A percentile compares a stretch with the other conserved stretches of the same genome.
These are phyloP conservation scores for Magallana gigas DNA, from an alignment of 1,140 invertebrate genomes.

Conservation along the genomic window DNA sequence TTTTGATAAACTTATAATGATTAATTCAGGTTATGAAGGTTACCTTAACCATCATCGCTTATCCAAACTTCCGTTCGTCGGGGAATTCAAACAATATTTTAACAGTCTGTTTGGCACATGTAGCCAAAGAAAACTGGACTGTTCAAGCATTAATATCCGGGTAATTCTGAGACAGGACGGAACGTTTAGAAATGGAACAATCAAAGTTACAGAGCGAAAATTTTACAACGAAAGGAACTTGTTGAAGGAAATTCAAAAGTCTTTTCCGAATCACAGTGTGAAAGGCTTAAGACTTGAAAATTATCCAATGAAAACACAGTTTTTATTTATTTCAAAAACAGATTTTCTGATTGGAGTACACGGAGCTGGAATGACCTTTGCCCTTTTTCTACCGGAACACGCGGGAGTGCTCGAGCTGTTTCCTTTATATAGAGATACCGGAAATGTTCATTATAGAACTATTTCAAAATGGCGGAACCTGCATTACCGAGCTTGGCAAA, in stretches of 20 bases:
- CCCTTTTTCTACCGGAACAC: slow-evolving; percentile 96
- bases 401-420: slow-evolving; percentile 95
- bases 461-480: slow-evolving; percentile 72
- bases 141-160: slow-evolving; percentile 66
- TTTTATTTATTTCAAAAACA: slow-evolving; percentile 82
- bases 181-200: slow-evolving; percentile 72
- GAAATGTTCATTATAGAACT: slow-evolving; percentile 69
- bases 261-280: slow-evolving; percentile 54
- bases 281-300: slow-evolving; percentile 69
- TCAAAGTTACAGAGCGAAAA: slow-evolving; percentile 68
- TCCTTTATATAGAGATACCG: slow-evolving; percentile 64
- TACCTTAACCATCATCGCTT: slow-evolving; percentile 66
- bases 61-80: slow-evolving; percentile 64
- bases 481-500: slow-evolving; percentile 71
- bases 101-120: slow-evolving; percentile 57
- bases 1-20: slow-evolving; percentile 69
- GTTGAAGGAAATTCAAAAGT: slow-evolving; percentile 45
- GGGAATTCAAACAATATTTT: slow-evolving; percentile 74
- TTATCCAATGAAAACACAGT: slow-evolving; percentile 68
- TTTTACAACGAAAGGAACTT: slow-evolving; percentile 73
- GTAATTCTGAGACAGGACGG: slow-evolving; percentile 75
- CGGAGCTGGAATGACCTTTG: slow-evolving; percentile 95
- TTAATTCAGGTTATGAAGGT: slow-evolving; percentile 72
- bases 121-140: slow-evolving; percentile 58
- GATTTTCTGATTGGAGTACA: slow-evolving; percentile 98